Evolutionary conservation across 2,113 vertebrate species (phyloP).

Genomic region (Myiozetetes cayanensis): DNA sequence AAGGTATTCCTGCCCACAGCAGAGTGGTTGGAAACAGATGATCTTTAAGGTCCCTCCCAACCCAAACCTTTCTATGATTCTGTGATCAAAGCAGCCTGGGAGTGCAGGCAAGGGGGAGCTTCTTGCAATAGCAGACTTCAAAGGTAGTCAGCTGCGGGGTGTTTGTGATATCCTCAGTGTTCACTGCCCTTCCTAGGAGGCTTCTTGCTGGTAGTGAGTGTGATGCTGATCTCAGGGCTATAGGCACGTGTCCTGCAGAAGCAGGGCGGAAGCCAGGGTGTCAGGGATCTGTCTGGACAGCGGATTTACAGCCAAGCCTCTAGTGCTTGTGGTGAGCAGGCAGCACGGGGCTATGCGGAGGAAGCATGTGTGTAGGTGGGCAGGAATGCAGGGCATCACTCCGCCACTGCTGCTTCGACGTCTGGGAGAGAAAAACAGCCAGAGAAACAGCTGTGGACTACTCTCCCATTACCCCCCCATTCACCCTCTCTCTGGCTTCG

Average conservation of each 20-base stretch:
- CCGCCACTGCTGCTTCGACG: neutral
- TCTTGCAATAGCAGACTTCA: accelerated
- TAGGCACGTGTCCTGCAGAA: neutral
- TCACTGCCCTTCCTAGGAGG: neutral
- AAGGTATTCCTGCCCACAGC: neutral
- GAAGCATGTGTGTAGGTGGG: slow-evolving; percentile 59
- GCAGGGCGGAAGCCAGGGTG: neutral
- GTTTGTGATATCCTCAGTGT: accelerated
- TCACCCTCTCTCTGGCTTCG: neutral
- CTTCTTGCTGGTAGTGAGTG: accelerated
- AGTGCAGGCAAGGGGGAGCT: neutral
- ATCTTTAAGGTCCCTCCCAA: neutral
- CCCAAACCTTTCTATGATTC: neutral
- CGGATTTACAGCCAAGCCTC: neutral
- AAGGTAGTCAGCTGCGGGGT: neutral
- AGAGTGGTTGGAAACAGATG: neutral
- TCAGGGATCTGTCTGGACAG: neutral
- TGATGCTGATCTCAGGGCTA: neutral
- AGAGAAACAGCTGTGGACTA: slow-evolving; percentile 8
- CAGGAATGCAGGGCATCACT: slow-evolving; percentile 36
- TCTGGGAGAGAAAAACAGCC: slow-evolving; percentile 7
- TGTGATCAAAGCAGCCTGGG: neutral
- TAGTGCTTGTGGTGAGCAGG: neutral
- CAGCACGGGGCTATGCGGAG: neutral
- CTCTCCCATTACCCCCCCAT: neutral